Conservation (phyloP, 2,113 vertebrate genomes). For the Halichoeres trimaculatus region DNA sequence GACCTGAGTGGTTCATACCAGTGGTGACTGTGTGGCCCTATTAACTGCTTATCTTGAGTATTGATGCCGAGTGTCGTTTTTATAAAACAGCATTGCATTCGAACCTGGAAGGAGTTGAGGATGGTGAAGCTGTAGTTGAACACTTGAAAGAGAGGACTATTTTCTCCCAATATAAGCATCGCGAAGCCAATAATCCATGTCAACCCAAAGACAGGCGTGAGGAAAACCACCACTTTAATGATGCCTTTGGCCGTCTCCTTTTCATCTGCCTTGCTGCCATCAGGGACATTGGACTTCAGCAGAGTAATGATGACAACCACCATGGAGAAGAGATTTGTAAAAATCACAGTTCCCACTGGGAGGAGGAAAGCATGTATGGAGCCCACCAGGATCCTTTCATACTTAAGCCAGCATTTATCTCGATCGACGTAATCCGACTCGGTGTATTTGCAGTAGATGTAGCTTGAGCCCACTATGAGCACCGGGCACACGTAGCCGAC, state of each 20-base stretch:
- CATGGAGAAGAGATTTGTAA: constrained; percentile 87
- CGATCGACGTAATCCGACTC: constrained; percentile 68
- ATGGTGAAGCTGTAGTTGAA: constrained; percentile 79
- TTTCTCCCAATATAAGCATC: background rate
- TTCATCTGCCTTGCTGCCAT: constrained; percentile 70
- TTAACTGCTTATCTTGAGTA: background rate
- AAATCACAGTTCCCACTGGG: constrained; percentile 86
- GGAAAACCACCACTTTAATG: constrained; percentile 81
- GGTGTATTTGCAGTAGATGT: constrained; percentile 81
- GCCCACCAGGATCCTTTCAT: constrained; percentile 69
- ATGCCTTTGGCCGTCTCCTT: constrained; percentile 82
- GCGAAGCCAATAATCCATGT: constrained; percentile 82
- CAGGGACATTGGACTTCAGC: constrained; percentile 82
- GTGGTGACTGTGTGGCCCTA: no score
- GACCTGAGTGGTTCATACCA: no score
- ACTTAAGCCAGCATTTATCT: constrained; percentile 88
- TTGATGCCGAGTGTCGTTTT: no score
- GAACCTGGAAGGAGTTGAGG: constrained; percentile 86
- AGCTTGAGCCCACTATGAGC: constrained; percentile 85
- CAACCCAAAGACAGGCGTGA: constrained; percentile 84
- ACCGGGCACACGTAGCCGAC: constrained; percentile 89
- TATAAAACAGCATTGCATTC: no score
- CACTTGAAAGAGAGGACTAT: fast-evolving
- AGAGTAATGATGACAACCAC: constrained; percentile 91
- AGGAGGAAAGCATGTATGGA: constrained; percentile 89